Evolutionary conservation across 2,797 vertebrate species (phyloP).

Genomic region (Anabacerthia variegaticeps): DNA sequence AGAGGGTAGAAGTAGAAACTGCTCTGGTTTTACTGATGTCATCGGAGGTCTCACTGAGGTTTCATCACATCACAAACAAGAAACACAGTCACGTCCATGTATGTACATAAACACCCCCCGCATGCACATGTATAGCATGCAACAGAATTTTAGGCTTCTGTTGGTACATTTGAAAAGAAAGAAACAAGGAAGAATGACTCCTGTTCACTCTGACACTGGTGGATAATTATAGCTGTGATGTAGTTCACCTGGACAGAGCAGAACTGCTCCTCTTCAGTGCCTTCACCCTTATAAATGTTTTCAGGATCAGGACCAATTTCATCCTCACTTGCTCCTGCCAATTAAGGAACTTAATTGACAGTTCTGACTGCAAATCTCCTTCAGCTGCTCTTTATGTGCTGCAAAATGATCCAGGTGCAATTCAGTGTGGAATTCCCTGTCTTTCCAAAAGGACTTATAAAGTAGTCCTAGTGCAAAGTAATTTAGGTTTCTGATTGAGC

Average conservation of each 20-base stretch:
- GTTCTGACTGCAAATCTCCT: neutral
- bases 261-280: neutral
- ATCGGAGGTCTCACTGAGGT: neutral
- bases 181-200: neutral
- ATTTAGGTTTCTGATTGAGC: constrained; percentile 8
- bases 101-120: fast-evolving
- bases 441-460: neutral
- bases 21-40: neutral
- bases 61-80: neutral
- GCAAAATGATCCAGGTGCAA: neutral
- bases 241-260: neutral
- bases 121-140: fast-evolving
- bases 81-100: neutral
- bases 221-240: neutral
- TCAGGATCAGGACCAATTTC: neutral
- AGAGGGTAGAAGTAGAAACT: neutral
- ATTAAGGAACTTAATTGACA: neutral
- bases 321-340: neutral
- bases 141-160: neutral
- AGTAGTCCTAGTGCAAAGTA: neutral
- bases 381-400: neutral
- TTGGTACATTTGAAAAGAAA: neutral
- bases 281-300: neutral
- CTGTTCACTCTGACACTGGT: neutral
- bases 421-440: neutral